Evolutionary conservation across 2,113 vertebrate genomes (phyloP), one percentile per base, ranked within the genome.

Genomic region (Halichoerus grypus): DNA sequence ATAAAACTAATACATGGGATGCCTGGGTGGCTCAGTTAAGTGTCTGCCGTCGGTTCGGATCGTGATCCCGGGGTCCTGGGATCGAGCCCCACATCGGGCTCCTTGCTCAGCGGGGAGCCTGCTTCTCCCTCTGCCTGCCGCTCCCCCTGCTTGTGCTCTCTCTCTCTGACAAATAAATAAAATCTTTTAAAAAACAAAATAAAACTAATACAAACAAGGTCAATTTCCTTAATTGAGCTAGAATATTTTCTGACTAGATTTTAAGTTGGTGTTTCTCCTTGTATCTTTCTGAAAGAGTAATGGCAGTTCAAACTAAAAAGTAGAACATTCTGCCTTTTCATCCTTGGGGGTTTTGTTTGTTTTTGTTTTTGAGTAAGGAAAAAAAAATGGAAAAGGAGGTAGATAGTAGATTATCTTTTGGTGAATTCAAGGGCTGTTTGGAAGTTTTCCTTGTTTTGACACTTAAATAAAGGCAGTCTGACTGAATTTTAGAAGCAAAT

Each of bases 171-270:
- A 67, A 67, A 33, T 16, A 67, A 65, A 65, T 67, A 67, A 67
- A 67, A 67, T 14, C 28, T 65, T 33, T 7, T 3, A 33, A 65
- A 74, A 22, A 39, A 71, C 8, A 72, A 28, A 95, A 84, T 33
- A 95, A 92, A 88, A 13, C 24, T 79, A 84, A 88, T 13, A 90
- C 2, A 89, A 92, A 36, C 21, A 96, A 59, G 22, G 53, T 63
- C 15, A 84, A 76, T 94, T 95, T 96, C 24, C 81, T 92, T 84
- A 90, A 69, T 4, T 76, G 53, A 91, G n/a, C 19, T 49, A 91
- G 24, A 71, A 81, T 79, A 69, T 69, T 91, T 94, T 90, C 81
- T 76, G 28, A 84, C 14, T 46, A 11, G 14, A 88, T 91, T 87
- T 92, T 83, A 94, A 87, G 12, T 33, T 76, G 19, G 12, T 36